A percentile compares a stretch with the other conserved stretches of the same genome.
phyloP scores from a whole-genome alignment of 2,797 vertebrate species.

The Ctenopoma multispine region DNA sequence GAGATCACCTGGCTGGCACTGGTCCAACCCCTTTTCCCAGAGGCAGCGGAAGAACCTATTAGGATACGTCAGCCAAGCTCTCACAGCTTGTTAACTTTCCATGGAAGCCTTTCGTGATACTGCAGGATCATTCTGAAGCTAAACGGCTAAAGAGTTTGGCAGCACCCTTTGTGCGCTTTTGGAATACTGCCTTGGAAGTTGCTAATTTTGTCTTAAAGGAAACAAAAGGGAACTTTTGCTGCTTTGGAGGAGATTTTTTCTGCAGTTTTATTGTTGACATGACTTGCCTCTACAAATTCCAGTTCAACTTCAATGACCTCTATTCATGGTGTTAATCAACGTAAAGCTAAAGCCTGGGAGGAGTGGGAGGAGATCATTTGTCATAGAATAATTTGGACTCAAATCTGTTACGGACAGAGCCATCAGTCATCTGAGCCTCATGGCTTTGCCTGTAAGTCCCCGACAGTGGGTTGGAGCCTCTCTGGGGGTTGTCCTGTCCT shows the following conservation, averaged over 20 bases:
- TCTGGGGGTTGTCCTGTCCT: conserved; percentile 40
- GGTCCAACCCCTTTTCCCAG: conserved; percentile 3
- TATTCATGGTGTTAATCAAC: conserved; percentile 64
- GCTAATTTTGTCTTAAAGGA: neutral
- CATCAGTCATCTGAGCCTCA: conserved; percentile 56
- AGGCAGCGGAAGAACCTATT: conserved; percentile 37
- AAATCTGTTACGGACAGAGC: conserved; percentile 73
- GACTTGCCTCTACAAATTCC: conserved; percentile 34
- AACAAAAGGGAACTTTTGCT: conserved; percentile 3
- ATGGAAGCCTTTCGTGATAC: conserved; percentile 35
- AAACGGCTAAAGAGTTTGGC: conserved; percentile 16
- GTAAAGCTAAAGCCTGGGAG: conserved; percentile 52
- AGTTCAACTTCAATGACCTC: conserved; percentile 49
- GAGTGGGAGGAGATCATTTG: conserved; percentile 23
- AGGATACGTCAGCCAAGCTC: conserved; percentile 27
- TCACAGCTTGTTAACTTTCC: conserved; percentile 8
- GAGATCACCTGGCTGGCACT: conserved; percentile 51
- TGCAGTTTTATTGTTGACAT: conserved; percentile 48
- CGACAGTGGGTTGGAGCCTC: conserved; percentile 41
- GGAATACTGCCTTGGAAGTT: conserved; percentile 17
- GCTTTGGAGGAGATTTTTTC: conserved; percentile 18
- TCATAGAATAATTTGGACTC: conserved; percentile 41
- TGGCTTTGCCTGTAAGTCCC: conserved; percentile 46
- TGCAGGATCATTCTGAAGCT: conserved; percentile 4
- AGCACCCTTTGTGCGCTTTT: neutral